These are phyloP conservation scores for Leptocoma aspasia DNA, from an alignment of 2,113 vertebrate genomes.

Conservation along the genomic window DNA sequence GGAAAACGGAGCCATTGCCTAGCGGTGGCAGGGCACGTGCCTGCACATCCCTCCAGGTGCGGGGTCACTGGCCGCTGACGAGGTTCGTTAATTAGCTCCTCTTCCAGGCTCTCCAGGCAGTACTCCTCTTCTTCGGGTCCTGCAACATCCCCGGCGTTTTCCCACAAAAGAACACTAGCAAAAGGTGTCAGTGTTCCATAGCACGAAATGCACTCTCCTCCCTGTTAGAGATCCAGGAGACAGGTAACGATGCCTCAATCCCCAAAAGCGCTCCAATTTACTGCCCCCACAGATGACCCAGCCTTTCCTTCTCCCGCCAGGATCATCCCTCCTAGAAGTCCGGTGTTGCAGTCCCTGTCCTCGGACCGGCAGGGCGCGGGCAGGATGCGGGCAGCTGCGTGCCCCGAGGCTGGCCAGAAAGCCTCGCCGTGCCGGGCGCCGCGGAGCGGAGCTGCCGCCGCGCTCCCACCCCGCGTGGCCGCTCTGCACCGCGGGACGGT, in stretches of 20 bases:
- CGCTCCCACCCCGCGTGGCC: not conserved
- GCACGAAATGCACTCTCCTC: not conserved
- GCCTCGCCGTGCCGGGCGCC: not conserved
- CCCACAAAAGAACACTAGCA: not conserved
- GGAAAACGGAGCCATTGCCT: not conserved
- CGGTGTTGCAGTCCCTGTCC: not conserved
- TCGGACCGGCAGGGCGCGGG: not conserved
- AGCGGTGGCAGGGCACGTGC: accelerated
- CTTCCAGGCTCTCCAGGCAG: not conserved
- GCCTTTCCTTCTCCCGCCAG: not conserved
- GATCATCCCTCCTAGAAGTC: not conserved
- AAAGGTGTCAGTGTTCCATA: not conserved
- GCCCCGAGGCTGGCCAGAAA: not conserved
- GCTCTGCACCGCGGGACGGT: not conserved
- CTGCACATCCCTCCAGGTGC: not conserved
- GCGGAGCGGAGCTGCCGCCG: not conserved
- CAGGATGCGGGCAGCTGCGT: not conserved
- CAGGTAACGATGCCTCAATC: not conserved
- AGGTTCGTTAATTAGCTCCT: not conserved
- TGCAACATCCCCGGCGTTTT: not conserved
- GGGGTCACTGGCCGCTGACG: not conserved
- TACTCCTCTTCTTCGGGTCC: not conserved
- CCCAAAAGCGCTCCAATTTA: not conserved
- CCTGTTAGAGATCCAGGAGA: not conserved
- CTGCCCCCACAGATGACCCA: not conserved